These are phyloP conservation scores for Varanus salvator DNA, from an alignment of 2,113 vertebrate genomes.

Conservation along the genomic window DNA sequence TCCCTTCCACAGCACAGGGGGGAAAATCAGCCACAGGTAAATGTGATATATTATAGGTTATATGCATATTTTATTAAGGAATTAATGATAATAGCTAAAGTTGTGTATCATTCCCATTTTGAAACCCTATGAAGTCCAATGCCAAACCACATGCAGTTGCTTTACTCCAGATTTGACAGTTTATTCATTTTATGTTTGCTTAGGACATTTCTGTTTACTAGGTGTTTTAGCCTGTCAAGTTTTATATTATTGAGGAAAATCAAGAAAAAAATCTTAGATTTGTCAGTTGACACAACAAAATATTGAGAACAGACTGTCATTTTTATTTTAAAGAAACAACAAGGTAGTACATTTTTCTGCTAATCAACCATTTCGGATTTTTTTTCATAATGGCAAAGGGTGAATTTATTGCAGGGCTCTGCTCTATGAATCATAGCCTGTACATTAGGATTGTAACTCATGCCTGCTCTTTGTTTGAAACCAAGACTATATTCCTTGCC, in stretches of 20 bases:
- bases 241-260: slow-evolving; percentile 58
- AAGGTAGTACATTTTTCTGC: slow-evolving; percentile 61
- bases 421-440: slow-evolving; percentile 47
- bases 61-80: slow-evolving; percentile 67
- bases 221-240: slow-evolving; percentile 64
- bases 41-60: slow-evolving; percentile 69
- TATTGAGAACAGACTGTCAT: slow-evolving; percentile 63
- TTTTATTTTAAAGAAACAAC: slow-evolving; percentile 55
- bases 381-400: slow-evolving; percentile 64
- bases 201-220: slow-evolving; percentile 62
- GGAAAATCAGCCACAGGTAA: slow-evolving; percentile 52
- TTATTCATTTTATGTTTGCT: slow-evolving; percentile 69
- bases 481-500: slow-evolving; percentile 28
- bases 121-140: slow-evolving; percentile 65
- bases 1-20: no score
- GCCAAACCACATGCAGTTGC: slow-evolving; percentile 35
- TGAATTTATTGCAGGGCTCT: slow-evolving; percentile 54
- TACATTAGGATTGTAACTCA: slow-evolving; percentile 51
- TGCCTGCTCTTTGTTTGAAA: slow-evolving; percentile 41
- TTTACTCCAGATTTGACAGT: slow-evolving; percentile 68
- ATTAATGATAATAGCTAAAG: slow-evolving; percentile 71
- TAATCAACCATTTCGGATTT: slow-evolving; percentile 68
- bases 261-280: slow-evolving; percentile 57
- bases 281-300: slow-evolving; percentile 60
- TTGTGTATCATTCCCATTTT: slow-evolving; percentile 67